phyloP scores from a whole-genome alignment of 2,797 vertebrate species.

The Lophius americanus region DNA sequence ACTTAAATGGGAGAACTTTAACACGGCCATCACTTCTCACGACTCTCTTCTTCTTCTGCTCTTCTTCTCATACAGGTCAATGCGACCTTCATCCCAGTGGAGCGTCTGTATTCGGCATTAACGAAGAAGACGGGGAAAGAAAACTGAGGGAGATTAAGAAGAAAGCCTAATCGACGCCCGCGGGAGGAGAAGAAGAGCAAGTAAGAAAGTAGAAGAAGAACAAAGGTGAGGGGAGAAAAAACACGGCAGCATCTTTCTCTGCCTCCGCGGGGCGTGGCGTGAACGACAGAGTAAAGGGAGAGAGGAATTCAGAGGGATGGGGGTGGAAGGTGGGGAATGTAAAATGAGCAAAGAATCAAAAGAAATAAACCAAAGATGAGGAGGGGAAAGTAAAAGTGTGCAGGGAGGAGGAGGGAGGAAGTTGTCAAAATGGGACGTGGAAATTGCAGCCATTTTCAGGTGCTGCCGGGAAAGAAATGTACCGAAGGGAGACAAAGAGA shows the following conservation, averaged over 20 bases:
- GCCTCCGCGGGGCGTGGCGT: background rate
- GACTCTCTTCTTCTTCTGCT: constrained; percentile 15
- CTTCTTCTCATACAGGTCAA: constrained; percentile 56
- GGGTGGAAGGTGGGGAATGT: constrained; percentile 25
- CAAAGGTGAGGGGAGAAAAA: constrained; percentile 58
- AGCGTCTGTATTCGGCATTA: constrained; percentile 56
- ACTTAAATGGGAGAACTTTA: constrained; percentile 3
- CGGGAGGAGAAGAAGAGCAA: constrained; percentile 71
- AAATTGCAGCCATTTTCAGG: constrained; percentile 66
- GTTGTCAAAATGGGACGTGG: constrained; percentile 58
- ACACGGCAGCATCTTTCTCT: constrained; percentile 40
- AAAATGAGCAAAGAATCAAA: constrained; percentile 50
- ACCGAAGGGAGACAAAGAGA: constrained; percentile 40
- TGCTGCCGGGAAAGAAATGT: constrained; percentile 56
- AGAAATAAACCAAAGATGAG: constrained; percentile 46
- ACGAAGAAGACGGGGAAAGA: constrained; percentile 37
- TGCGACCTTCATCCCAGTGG: constrained; percentile 76
- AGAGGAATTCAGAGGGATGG: constrained; percentile 28
- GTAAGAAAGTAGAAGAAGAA: constrained; percentile 66
- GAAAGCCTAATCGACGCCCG: constrained; percentile 36
- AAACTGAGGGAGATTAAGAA: constrained; percentile 41
- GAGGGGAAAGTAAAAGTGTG: constrained; percentile 20
- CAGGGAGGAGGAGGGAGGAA: background rate
- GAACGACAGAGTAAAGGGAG: background rate
- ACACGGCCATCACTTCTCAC: constrained; percentile 41